phyloP scores from a whole-genome alignment of 2,797 vertebrate genomes.

The Uromys caudimaculatus region DNA sequence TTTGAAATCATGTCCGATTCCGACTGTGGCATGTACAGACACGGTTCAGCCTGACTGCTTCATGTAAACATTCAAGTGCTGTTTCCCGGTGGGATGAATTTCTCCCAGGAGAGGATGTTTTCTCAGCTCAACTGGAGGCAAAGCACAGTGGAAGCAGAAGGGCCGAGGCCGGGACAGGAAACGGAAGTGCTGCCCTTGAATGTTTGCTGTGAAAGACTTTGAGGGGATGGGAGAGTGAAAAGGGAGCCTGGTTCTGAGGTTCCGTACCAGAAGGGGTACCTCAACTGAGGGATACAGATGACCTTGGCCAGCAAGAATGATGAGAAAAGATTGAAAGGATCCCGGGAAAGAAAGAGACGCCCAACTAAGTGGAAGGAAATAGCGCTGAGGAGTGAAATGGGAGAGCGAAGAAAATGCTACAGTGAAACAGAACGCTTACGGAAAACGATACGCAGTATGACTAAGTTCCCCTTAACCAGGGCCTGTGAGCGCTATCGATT shows the following conservation, averaged over 20 bases:
- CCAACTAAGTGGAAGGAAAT: background rate
- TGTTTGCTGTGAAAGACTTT: background rate
- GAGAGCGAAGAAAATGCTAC: background rate
- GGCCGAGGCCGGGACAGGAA: background rate
- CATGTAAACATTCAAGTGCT: conserved; percentile 48
- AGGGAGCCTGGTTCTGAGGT: background rate
- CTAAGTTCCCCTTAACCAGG: background rate
- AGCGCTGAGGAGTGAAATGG: background rate
- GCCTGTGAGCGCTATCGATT: background rate
- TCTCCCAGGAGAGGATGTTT: conserved; percentile 41
- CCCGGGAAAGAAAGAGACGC: background rate
- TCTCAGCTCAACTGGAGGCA: background rate
- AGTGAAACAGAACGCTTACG: background rate
- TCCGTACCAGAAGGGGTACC: background rate
- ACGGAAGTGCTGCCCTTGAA: background rate
- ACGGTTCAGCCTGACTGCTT: conserved; percentile 45
- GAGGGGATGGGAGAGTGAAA: background rate
- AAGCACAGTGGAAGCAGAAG: background rate
- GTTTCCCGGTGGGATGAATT: background rate
- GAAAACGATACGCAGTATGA: background rate
- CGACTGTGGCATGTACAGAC: background rate
- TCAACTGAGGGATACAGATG: background rate
- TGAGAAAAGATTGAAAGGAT: background rate
- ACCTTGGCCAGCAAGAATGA: background rate
- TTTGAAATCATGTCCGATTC: conserved; percentile 55